phyloP scores from a whole-genome alignment of 2,113 vertebrate genomes.

The Dolichotis patagonum region DNA sequence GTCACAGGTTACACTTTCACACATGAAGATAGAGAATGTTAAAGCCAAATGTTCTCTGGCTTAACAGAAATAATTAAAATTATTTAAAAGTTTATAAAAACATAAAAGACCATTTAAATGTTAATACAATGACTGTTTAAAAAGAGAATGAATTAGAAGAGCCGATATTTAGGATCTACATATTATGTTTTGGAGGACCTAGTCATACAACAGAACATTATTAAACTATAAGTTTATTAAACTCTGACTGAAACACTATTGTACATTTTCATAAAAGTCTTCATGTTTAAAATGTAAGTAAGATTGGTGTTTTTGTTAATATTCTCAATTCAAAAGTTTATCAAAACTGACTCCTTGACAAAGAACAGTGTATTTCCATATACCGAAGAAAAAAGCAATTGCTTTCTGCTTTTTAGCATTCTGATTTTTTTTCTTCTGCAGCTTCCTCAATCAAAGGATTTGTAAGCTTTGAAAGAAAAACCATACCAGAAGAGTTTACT shows the following conservation, averaged over 20 bases:
- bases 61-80: neutral
- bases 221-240: constrained; percentile 39
- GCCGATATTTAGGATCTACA: neutral
- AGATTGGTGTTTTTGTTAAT: constrained; percentile 1
- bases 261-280: constrained; percentile 8
- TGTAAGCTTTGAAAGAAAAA: constrained; percentile 17
- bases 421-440: neutral
- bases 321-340: neutral
- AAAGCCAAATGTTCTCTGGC: neutral
- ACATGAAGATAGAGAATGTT: neutral
- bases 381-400: neutral
- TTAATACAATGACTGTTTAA: neutral
- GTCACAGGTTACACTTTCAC: neutral
- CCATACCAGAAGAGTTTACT: neutral
- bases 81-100: constrained; percentile 10
- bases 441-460: neutral
- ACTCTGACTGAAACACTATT: neutral
- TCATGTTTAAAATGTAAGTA: neutral
- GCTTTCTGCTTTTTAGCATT: neutral
- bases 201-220: neutral
- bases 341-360: neutral
- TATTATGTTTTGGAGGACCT: neutral
- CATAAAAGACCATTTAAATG: neutral
- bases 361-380: neutral
- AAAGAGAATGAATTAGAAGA: neutral